These are phyloP conservation scores for Beroe ovata DNA, from an alignment of 37 sponge, comb jelly and placozoan species.

Conservation along the genomic window DNA sequence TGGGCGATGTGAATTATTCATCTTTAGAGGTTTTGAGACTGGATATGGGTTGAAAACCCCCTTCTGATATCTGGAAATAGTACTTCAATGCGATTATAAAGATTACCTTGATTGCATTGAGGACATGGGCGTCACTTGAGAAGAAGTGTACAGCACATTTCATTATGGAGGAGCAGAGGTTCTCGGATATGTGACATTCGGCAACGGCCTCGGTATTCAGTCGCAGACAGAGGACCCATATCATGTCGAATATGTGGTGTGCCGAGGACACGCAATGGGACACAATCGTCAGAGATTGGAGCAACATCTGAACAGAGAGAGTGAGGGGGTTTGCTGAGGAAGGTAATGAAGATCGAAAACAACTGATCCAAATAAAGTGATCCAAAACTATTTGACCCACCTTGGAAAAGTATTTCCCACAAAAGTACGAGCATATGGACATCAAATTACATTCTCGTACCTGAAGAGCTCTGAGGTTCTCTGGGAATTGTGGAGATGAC, in stretches of 20 bases:
- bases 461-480: slow-evolving; percentile 13
- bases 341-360: no score
- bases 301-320: background rate
- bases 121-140: slow-evolving; percentile 1
- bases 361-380: no score
- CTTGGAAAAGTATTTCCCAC: no score
- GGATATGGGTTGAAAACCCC: no score
- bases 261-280: slow-evolving; percentile 13
- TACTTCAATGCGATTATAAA: no score
- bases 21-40: no score
- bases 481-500: background rate
- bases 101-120: slow-evolving; percentile 13
- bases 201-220: background rate
- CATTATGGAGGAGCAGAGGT: background rate
- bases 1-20: no score
- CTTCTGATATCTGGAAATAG: no score
- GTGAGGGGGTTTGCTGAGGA: no score
- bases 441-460: background rate
- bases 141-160: slow-evolving; percentile 18
- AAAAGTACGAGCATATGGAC: no score
- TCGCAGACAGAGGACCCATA: slow-evolving; percentile 34
- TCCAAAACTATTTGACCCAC: no score
- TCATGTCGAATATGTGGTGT: slow-evolving; percentile 45
- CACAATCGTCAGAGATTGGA: slow-evolving; percentile 31
- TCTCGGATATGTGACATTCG: background rate